Percentiles rank a stretch among this genome's conserved stretches.
Evolutionary conservation across 30 jellyfish, hydroid and myxozoan genomes (phyloP).

Genomic region (Hydra vulgaris): DNA sequence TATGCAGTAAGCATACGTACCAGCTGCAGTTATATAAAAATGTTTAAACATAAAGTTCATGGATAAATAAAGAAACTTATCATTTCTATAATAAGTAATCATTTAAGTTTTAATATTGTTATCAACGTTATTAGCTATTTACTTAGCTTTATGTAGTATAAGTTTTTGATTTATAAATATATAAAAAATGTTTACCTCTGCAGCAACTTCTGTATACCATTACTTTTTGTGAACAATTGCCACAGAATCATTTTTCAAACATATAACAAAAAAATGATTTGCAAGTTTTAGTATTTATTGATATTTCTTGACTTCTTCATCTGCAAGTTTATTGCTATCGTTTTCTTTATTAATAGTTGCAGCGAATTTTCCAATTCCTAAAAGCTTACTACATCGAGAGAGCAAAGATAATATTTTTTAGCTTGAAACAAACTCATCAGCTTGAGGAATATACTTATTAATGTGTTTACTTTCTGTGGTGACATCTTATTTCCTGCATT

Average conservation of each 20-base stretch:
- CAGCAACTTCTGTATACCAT: conserved; percentile 1
- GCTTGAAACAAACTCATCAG: no score
- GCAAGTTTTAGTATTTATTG: neutral
- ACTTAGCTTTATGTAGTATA: no score
- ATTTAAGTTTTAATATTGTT: no score
- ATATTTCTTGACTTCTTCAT: neutral
- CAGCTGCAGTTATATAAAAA: neutral
- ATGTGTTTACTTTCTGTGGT: neutral
- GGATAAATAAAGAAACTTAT: neutral
- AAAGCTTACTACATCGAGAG: neutral
- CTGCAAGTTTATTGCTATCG: conserved; percentile 1
- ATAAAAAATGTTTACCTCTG: neutral
- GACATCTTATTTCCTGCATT: neutral
- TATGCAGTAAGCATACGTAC: neutral
- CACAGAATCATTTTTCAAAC: neutral
- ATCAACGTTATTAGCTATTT: no score
- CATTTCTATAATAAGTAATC: no score
- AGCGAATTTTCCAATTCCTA: conserved; percentile 1
- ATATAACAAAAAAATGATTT: neutral
- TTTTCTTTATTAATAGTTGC: neutral
- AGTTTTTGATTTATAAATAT: neutral
- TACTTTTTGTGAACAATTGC: neutral
- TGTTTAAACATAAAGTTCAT: neutral
- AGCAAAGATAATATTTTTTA: neutral
- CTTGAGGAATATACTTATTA: no score